A percentile compares a stretch with the other conserved stretches of the same genome.
Conservation (phyloP, 2,888 invertebrate species). For the Nymphalis polychloros region DNA sequence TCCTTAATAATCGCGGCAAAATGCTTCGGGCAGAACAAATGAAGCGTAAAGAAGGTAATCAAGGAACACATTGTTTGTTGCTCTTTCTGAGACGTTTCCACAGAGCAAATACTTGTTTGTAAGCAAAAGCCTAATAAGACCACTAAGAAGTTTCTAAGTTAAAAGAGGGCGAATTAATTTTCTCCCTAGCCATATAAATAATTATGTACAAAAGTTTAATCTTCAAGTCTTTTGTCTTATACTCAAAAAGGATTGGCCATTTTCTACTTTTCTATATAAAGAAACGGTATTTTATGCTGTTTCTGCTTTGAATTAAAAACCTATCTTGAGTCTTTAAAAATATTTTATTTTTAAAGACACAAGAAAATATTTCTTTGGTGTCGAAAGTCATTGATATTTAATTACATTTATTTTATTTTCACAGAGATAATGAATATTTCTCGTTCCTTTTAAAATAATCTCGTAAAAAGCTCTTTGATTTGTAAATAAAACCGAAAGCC, state of each 20-base stretch:
- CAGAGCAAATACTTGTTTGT: slow-evolving; percentile 29
- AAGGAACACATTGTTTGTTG: slow-evolving; percentile 30
- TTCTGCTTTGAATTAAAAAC: slow-evolving; percentile 32
- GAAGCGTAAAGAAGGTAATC: slow-evolving; percentile 21
- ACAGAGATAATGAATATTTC: too few relatives aligned
- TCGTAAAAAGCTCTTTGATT: too few relatives aligned
- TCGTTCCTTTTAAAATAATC: too few relatives aligned
- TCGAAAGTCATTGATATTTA: slow-evolving; percentile 12
- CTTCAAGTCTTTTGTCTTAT: slow-evolving; percentile 38
- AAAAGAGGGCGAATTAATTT: slow-evolving; percentile 37
- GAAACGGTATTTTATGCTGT: slow-evolving; percentile 9
- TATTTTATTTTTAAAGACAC: slow-evolving; percentile 14
- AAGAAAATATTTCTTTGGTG: too few relatives aligned
- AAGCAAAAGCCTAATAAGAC: slow-evolving; percentile 36
- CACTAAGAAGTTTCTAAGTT: slow-evolving; percentile 40
- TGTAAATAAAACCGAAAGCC: neutral
- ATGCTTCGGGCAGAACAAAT: neutral
- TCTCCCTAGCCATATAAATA: slow-evolving; percentile 39
- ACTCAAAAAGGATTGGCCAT: slow-evolving; percentile 37
- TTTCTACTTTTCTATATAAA: slow-evolving; percentile 30
- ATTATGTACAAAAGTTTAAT: slow-evolving; percentile 42
- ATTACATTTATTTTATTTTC: neutral
- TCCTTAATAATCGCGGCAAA: neutral
- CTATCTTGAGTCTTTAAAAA: slow-evolving; percentile 2
- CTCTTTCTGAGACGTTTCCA: slow-evolving; percentile 17